Evolutionary conservation across 2,888 invertebrate genomes (phyloP).

Genomic region (Papilio gigon): DNA sequence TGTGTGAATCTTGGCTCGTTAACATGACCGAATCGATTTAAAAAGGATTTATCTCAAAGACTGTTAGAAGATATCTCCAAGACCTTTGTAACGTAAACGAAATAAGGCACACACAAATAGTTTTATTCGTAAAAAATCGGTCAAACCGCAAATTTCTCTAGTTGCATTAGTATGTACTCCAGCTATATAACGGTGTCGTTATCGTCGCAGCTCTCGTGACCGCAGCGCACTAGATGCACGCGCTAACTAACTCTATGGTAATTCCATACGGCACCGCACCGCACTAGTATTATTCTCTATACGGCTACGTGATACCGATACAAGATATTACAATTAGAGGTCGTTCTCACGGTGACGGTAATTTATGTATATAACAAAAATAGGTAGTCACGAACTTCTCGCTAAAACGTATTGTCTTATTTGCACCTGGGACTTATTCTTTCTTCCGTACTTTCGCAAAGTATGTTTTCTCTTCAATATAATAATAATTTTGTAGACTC

Average conservation of each 20-base stretch:
- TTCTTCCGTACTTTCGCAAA: no score
- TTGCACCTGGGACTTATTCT: no score
- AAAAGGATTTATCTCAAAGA: no score
- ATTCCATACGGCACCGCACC: constrained; percentile 12
- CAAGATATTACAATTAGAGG: constrained; percentile 2
- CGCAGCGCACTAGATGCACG: constrained; percentile 7
- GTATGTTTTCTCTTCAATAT: no score
- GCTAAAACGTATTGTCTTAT: no score
- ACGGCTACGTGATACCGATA: constrained; percentile 1
- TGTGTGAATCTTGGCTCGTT: no score
- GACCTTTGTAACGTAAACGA: background rate
- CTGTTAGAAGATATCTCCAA: background rate
- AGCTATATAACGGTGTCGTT: background rate
- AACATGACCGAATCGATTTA: background rate
- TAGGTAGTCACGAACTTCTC: no score
- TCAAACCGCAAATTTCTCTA: constrained; percentile 6
- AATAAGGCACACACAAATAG: background rate
- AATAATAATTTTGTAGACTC: no score
- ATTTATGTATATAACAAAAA: background rate
- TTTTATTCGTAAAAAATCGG: background rate
- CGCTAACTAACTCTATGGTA: constrained; percentile 9
- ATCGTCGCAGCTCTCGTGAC: background rate
- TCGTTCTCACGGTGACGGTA: constrained; percentile 1
- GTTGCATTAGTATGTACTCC: background rate
- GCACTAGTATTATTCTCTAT: constrained; percentile 1